Base-by-base conservation (phyloP, 2,888 invertebrate species). In the Argyresthia albistria region DNA sequence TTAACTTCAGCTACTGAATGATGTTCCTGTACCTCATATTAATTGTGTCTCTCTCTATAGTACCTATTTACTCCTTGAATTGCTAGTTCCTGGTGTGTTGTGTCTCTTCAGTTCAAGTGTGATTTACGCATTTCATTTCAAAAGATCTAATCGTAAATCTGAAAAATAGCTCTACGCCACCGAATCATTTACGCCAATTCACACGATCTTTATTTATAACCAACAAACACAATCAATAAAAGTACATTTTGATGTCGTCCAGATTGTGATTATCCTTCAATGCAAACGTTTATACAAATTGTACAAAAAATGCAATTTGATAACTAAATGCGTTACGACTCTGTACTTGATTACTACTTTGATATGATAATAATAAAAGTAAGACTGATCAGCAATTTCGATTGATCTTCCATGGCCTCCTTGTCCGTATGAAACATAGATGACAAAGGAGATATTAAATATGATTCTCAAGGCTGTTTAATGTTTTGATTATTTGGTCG, bases 231-330 rank as follows among this genome's bases (percentile, higher is more conserved):
- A 59, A 61, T 71, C 63, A 77, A 75, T 67, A 74, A n/a, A n/a
- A 65, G 70, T 66, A 65, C 70, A 73, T 73, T 77, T 78, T 70
- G 73, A 74, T 84, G 82, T 82, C 84, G 82, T 80, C 73, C 72
- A 70, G 25, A 76, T 69, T 69, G 69, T 73, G 75, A 74, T 79
- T 80, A 82, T 80, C 80, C 78, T 80, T 78, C 79, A 76, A 75
- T 73, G 66, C 67, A 69, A 73, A 71, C 49, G 12, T 45, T 43
- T 35, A 54, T 54, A 16, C 43, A 37, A 48, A 15, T 51, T 43
- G 48, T 36, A 25, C 14, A 14, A 11, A 7, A 37, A 45, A 51
- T n/a, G 77, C 76, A 75, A 72, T 72, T 76, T 73, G 73, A 78
- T 69, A 72, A 25, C 74, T 80, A 76, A 76, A 77, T 67, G 69